Conservation (phyloP, 2,888 invertebrate species). For the Hypolimnas misippus region DNA sequence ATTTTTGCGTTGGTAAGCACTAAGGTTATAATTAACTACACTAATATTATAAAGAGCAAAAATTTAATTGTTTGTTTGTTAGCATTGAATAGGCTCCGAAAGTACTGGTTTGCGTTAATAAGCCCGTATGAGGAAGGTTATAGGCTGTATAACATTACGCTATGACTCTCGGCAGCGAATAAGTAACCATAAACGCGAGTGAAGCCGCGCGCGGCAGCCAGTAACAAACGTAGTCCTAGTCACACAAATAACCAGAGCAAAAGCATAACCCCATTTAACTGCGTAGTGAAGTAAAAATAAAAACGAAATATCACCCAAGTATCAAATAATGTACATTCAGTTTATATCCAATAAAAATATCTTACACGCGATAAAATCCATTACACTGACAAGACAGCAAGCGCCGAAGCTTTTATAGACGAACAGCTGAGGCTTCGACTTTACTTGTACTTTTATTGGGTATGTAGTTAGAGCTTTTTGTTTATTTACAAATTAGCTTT, state of each 20-base stretch:
- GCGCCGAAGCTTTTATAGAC: background rate
- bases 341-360: conserved; percentile 7
- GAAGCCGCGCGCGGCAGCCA: too few species aligned
- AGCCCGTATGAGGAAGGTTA: too few species aligned
- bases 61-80: too few species aligned
- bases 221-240: too few species aligned
- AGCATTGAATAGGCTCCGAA: too few species aligned
- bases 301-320: background rate
- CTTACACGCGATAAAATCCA: conserved; percentile 7
- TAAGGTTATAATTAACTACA: too few species aligned
- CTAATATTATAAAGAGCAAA: too few species aligned
- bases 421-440: background rate
- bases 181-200: too few species aligned
- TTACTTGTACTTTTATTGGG: background rate
- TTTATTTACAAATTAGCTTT: background rate
- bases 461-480: background rate
- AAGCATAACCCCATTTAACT: background rate
- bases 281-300: background rate
- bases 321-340: background rate
- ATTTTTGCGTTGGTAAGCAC: too few species aligned
- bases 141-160: too few species aligned
- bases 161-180: too few species aligned
- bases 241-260: background rate
- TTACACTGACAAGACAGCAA: conserved; percentile 2
- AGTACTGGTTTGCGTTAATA: too few species aligned